Evolutionary conservation across 2,797 vertebrate genomes (phyloP).

Genomic region (Odontamblyopus lacepedii): DNA sequence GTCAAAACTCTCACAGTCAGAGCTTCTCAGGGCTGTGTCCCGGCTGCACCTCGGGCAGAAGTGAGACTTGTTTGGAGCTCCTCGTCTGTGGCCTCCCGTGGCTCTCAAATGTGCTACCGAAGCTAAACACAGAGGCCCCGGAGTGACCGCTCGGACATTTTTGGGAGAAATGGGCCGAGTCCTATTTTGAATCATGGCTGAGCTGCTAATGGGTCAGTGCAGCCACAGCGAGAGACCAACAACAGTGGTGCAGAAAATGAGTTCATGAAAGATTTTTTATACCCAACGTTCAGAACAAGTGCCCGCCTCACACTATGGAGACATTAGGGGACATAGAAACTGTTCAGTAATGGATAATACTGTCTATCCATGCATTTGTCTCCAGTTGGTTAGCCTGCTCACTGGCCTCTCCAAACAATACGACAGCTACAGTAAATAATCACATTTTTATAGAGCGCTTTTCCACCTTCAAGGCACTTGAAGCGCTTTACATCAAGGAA

Average conservation of each 20-base stretch:
- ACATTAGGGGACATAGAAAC: background rate
- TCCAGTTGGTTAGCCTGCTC: no score
- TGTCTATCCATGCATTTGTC: no score
- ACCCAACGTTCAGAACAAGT: background rate
- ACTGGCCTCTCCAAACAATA: no score
- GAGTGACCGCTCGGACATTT: constrained; percentile 13
- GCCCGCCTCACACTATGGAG: background rate
- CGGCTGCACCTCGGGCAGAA: constrained; percentile 4
- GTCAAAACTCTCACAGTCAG: constrained; percentile 27
- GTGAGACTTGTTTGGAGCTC: constrained; percentile 8
- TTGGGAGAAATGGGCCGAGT: constrained; percentile 40
- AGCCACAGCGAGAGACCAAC: background rate
- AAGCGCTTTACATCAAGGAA: no score
- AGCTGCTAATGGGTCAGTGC: constrained; percentile 6
- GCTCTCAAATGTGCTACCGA: constrained; percentile 30
- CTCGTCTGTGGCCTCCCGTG: constrained; percentile 23
- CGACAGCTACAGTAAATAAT: no score
- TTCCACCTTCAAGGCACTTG: no score
- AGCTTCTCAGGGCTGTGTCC: constrained; percentile 47
- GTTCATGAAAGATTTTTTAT: background rate
- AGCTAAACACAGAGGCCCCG: constrained; percentile 18
- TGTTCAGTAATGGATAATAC: background rate
- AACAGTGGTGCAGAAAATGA: background rate
- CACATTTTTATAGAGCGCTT: no score
- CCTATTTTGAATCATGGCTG: constrained; percentile 26